phyloP scores from a whole-genome alignment of 2,797 vertebrate genomes.

The Darevskia nairensis region DNA sequence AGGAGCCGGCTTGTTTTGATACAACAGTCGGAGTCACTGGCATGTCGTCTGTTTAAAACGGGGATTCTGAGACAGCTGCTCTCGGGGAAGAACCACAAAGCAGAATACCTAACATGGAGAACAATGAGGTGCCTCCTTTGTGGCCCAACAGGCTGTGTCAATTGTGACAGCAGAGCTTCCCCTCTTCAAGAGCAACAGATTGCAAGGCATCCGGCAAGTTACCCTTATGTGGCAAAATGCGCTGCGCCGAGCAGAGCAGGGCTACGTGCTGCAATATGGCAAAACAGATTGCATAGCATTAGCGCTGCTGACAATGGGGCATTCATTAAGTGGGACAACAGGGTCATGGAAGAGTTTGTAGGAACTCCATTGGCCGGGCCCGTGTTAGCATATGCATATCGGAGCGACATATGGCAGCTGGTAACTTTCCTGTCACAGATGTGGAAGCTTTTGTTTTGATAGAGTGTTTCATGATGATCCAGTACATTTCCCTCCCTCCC shows the following conservation, averaged over 20 bases:
- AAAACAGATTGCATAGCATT: constrained; percentile 61
- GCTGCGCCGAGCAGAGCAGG: not conserved
- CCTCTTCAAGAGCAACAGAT: constrained; percentile 53
- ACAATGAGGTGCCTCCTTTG: constrained; percentile 50
- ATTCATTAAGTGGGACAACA: constrained; percentile 62
- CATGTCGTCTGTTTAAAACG: not conserved
- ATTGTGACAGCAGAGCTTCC: constrained; percentile 53
- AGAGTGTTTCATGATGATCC: constrained; percentile 31
- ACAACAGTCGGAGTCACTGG: constrained; percentile 26
- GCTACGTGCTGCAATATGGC: constrained; percentile 52
- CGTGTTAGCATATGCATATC: constrained; percentile 61
- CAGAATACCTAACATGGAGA: constrained; percentile 11
- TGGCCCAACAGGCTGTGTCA: constrained; percentile 38
- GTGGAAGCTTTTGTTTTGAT: constrained; percentile 63
- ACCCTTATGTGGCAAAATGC: constrained; percentile 53
- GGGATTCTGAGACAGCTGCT: constrained; percentile 24
- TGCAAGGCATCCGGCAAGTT: constrained; percentile 55
- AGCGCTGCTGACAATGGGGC: constrained; percentile 55
- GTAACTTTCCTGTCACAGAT: constrained; percentile 64
- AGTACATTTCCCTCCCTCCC: not conserved
- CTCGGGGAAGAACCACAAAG: constrained; percentile 21
- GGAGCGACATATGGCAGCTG: constrained; percentile 70
- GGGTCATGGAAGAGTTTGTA: constrained; percentile 47
- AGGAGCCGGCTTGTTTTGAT: constrained; percentile 1
- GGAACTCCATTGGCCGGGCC: constrained; percentile 48